Conservation (phyloP, 2,888 invertebrate species). For the Pachydiplax longipennis region DNA sequence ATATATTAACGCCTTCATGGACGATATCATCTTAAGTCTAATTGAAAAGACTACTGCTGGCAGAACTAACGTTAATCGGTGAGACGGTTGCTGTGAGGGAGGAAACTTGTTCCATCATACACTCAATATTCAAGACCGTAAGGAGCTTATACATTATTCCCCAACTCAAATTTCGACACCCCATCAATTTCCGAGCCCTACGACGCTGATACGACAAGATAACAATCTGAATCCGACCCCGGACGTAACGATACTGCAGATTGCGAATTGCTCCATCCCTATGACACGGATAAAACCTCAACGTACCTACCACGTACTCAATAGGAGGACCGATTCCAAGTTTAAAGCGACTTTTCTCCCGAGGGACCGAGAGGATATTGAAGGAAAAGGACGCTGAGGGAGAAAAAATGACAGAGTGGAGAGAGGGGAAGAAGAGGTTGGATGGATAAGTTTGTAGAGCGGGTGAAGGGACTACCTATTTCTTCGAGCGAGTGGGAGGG, state of each 20-base stretch:
- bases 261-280: background rate
- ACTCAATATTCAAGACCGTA: too few relatives aligned
- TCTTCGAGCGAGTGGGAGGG: background rate
- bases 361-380: background rate
- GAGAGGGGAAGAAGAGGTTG: background rate
- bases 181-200: background rate
- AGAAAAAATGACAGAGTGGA: background rate
- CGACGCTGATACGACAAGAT: background rate
- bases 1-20: too few relatives aligned
- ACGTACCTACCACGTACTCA: background rate
- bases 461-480: background rate
- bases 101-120: too few relatives aligned
- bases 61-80: too few relatives aligned
- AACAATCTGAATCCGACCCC: background rate
- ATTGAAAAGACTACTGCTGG: too few relatives aligned
- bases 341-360: background rate
- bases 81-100: too few relatives aligned
- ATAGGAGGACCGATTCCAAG: background rate
- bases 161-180: too few relatives aligned
- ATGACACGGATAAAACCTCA: background rate
- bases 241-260: background rate
- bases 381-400: background rate
- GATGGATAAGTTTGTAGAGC: slow-evolving; percentile 9
- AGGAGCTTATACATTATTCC: too few relatives aligned
- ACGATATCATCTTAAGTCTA: too few relatives aligned